These are phyloP conservation scores for Campylorhamphus procurvoides DNA, from an alignment of 2,113 vertebrate species.

Conservation along the genomic window DNA sequence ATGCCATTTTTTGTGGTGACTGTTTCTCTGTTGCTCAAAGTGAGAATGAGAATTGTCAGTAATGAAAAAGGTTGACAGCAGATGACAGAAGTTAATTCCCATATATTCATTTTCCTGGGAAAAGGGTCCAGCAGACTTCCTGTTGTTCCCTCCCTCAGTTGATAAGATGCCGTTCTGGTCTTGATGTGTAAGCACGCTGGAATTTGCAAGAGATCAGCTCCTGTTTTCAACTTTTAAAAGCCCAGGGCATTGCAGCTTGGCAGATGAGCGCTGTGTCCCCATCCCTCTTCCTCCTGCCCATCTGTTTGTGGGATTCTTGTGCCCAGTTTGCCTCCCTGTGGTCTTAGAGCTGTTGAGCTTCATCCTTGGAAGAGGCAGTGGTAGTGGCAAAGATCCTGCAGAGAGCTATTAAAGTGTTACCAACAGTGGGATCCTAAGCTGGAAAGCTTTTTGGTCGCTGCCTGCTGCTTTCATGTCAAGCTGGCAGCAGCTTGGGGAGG, in stretches of 20 bases:
- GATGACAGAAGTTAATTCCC: slow-evolving; percentile 60
- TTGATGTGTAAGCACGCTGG: slow-evolving; percentile 42
- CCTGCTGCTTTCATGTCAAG: slow-evolving; percentile 18
- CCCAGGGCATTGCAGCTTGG: slow-evolving; percentile 48
- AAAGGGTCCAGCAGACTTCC: slow-evolving; percentile 26
- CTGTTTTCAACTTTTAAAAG: slow-evolving; percentile 22
- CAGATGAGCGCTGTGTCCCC: slow-evolving; percentile 29
- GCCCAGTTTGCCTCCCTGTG: slow-evolving; percentile 61
- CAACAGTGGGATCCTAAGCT: slow-evolving; percentile 17
- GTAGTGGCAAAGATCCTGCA: slow-evolving; percentile 65
- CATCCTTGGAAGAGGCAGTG: slow-evolving; percentile 52
- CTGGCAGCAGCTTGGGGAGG: not conserved
- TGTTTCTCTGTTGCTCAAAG: slow-evolving; percentile 37
- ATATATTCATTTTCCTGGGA: slow-evolving; percentile 24
- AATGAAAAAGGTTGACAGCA: slow-evolving; percentile 6
- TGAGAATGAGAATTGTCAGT: slow-evolving; percentile 63
- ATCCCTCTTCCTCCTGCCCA: slow-evolving; percentile 28
- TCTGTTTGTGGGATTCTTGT: slow-evolving; percentile 64
- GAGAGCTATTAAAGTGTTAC: slow-evolving; percentile 65
- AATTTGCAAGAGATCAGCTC: slow-evolving; percentile 48
- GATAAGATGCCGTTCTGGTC: slow-evolving; percentile 21
- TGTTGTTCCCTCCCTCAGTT: slow-evolving; percentile 44
- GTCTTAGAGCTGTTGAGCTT: slow-evolving; percentile 58
- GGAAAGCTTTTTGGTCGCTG: slow-evolving; percentile 31
- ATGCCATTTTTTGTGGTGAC: not conserved